These are phyloP conservation scores for Halcyon badia DNA, from an alignment of 2,797 vertebrate species.

Conservation along the genomic window DNA sequence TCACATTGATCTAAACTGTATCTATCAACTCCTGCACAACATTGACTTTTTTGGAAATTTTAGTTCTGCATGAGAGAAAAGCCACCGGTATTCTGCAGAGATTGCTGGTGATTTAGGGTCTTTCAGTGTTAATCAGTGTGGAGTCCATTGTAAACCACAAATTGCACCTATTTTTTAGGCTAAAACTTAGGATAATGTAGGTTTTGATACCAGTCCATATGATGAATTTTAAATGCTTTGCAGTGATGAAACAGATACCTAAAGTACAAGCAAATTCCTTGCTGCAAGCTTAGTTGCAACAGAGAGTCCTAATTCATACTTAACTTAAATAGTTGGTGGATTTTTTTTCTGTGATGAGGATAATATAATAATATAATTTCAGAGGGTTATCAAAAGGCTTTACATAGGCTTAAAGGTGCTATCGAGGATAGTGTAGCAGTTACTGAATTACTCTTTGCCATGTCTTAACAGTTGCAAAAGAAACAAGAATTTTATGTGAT, in stretches of 20 bases:
- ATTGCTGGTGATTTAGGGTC: neutral
- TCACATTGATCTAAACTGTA: neutral
- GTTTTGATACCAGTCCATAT: neutral
- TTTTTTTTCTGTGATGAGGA: neutral
- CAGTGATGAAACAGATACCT: neutral
- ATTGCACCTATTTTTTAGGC: neutral
- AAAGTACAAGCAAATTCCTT: neutral
- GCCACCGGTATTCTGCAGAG: neutral
- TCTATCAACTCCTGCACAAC: neutral
- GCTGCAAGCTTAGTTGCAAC: neutral
- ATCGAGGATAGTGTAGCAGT: neutral
- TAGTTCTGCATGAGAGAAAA: neutral
- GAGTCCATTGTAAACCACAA: neutral
- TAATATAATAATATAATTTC: neutral
- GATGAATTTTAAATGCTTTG: neutral
- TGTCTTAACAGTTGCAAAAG: neutral
- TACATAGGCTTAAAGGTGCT: neutral
- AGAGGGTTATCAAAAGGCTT: neutral
- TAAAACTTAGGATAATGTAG: neutral
- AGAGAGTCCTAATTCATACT: neutral
- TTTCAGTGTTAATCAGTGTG: neutral
- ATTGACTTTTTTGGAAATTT: neutral
- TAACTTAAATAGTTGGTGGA: neutral
- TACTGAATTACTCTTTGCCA: neutral
- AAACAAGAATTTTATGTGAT: neutral